Conservation (phyloP, 2,113 vertebrate species). For the Bettongia penicillata region DNA sequence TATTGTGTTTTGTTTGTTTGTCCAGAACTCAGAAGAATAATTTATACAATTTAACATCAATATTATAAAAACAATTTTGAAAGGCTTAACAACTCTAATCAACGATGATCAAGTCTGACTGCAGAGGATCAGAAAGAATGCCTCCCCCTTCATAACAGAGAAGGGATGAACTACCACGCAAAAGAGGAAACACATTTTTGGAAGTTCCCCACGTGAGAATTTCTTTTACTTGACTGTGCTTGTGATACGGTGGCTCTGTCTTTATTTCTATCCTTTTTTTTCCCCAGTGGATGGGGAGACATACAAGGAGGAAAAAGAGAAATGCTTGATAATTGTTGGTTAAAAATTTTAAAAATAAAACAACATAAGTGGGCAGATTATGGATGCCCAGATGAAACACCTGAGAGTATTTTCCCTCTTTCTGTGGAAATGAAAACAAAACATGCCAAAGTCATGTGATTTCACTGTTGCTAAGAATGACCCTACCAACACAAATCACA, state of each 20-base stretch:
- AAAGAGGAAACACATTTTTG: not conserved
- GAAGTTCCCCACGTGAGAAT: not conserved
- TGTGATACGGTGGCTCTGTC: not conserved
- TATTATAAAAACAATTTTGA: not conserved
- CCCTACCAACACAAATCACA: not conserved
- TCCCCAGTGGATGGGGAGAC: not conserved
- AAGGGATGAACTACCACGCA: not conserved
- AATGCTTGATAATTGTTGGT: not conserved
- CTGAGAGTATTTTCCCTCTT: not conserved
- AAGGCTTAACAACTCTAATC: not conserved
- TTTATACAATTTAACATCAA: not conserved
- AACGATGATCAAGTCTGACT: not conserved
- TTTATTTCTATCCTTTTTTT: not conserved
- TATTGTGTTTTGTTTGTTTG: not conserved
- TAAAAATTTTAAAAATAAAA: slow-evolving; percentile 15
- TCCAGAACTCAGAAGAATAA: not conserved
- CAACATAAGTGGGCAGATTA: not conserved
- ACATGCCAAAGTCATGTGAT: not conserved
- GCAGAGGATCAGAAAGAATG: not conserved
- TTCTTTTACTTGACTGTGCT: not conserved
- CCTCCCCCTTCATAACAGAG: not conserved
- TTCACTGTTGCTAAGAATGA: not conserved
- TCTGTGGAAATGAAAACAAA: slow-evolving; percentile 13
- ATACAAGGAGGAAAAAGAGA: not conserved
- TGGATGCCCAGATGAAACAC: slow-evolving; percentile 8